phyloP scores from a whole-genome alignment of 2,113 vertebrate genomes.

The Onychorhynchus coronatus region DNA sequence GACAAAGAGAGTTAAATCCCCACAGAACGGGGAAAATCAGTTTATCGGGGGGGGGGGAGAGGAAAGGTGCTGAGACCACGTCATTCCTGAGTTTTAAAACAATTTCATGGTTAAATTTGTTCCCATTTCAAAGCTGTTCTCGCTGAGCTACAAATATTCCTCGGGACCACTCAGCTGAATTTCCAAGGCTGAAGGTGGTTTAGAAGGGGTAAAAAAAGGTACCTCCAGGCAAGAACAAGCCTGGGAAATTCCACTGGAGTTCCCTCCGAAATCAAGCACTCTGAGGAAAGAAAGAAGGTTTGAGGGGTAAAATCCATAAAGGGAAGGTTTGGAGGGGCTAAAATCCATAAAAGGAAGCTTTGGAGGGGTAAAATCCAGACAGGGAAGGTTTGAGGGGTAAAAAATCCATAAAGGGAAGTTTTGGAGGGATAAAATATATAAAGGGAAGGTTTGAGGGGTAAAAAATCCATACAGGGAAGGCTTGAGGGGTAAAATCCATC shows the following conservation, averaged over 20 bases:
- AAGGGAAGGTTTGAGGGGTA: no score
- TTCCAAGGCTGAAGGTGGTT: neutral
- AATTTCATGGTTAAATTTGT: neutral
- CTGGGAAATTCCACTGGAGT: neutral
- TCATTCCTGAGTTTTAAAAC: neutral
- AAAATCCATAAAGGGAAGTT: no score
- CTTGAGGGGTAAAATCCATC: neutral
- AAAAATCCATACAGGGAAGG: no score
- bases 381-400: neutral
- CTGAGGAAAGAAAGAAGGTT: neutral
- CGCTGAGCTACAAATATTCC: neutral
- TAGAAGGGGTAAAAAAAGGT: neutral
- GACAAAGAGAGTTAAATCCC: neutral
- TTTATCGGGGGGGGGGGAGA: neutral
- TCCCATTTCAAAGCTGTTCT: neutral
- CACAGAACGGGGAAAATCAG: neutral
- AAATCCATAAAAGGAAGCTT: neutral
- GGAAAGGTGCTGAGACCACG: no score
- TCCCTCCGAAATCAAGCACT: slow-evolving; percentile 14
- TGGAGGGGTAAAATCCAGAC: neutral
- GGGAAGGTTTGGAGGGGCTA: neutral
- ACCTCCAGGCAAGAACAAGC: neutral
- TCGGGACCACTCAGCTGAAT: neutral
- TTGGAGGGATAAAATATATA: no score
- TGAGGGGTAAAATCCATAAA: neutral